Evolutionary conservation across 2,797 vertebrate genomes (phyloP).

Genomic region (Enteromius paludinosus): DNA sequence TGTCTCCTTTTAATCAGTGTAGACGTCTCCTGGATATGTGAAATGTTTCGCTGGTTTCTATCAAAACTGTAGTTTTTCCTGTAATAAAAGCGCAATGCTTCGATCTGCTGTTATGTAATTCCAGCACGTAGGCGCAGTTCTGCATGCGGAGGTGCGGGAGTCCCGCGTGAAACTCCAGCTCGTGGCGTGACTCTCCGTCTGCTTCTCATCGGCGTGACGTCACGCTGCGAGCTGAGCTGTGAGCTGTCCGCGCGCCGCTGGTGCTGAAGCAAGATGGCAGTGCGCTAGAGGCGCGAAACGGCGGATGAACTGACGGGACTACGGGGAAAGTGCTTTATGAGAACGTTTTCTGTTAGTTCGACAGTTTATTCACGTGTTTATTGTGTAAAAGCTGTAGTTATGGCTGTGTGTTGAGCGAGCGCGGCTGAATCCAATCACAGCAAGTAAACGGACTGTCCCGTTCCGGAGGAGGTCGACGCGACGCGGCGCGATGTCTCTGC

Average conservation of each 20-base stretch:
- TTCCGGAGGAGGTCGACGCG: constrained; percentile 64
- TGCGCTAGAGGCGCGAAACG: constrained; percentile 66
- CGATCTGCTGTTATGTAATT: constrained; percentile 1
- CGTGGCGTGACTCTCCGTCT: constrained; percentile 44
- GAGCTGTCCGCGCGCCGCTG: constrained; percentile 63
- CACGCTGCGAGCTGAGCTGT: constrained; percentile 62
- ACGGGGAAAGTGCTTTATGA: not conserved
- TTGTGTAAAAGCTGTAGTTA: not conserved
- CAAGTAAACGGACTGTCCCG: constrained; percentile 47
- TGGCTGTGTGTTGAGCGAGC: constrained; percentile 35
- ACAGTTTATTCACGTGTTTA: not conserved
- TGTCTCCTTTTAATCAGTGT: not conserved
- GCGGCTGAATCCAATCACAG: constrained; percentile 62
- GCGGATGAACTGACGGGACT: constrained; percentile 56
- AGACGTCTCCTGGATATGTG: no score
- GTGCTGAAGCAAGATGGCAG: constrained; percentile 85
- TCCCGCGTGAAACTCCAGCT: constrained; percentile 44
- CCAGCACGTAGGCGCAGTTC: not conserved
- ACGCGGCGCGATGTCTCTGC: constrained; percentile 86
- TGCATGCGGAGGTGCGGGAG: constrained; percentile 25
- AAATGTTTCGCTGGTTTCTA: no score
- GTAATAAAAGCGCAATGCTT: no score
- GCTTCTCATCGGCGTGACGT: constrained; percentile 76
- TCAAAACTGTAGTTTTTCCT: not conserved
- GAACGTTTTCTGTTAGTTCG: constrained; percentile 2